phyloP scores from a whole-genome alignment of 2,113 vertebrate species.

The Laterallus jamaicensis region DNA sequence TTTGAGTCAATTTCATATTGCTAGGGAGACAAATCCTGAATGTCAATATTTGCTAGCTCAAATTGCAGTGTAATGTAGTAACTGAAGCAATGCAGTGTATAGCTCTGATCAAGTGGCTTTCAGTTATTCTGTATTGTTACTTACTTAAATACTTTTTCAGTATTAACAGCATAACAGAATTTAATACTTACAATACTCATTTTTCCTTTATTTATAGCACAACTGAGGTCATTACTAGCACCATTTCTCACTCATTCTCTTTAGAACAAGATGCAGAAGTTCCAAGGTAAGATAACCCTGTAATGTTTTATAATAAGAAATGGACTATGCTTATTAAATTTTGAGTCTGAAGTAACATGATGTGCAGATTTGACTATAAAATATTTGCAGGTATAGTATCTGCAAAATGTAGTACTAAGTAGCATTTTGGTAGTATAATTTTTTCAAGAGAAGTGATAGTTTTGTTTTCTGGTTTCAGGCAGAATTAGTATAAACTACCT shows the following conservation, averaged over 20 bases:
- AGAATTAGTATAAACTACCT: not conserved
- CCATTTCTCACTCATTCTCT: not conserved
- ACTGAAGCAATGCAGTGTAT: not conserved
- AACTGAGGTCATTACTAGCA: not conserved
- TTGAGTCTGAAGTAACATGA: not conserved
- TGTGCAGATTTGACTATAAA: not conserved
- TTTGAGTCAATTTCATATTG: conserved; percentile 61
- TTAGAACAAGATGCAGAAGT: conserved; percentile 31
- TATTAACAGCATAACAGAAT: not conserved
- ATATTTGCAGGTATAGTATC: not conserved
- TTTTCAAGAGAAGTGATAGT: not conserved
- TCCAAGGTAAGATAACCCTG: conserved; percentile 59
- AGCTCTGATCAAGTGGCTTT: not conserved
- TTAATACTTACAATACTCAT: not conserved
- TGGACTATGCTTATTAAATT: not conserved
- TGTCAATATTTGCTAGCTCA: conserved; percentile 57
- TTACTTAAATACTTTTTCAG: not conserved
- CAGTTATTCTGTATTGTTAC: not conserved
- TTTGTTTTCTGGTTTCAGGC: not conserved
- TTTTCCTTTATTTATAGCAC: conserved; percentile 22
- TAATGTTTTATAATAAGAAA: not conserved
- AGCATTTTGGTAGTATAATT: not conserved
- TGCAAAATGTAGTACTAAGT: not conserved
- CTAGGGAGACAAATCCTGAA: conserved; percentile 66
- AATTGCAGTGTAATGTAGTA: not conserved